Evolutionary conservation across 2,797 vertebrate genomes (phyloP).

Genomic region (Apogon talboti): DNA sequence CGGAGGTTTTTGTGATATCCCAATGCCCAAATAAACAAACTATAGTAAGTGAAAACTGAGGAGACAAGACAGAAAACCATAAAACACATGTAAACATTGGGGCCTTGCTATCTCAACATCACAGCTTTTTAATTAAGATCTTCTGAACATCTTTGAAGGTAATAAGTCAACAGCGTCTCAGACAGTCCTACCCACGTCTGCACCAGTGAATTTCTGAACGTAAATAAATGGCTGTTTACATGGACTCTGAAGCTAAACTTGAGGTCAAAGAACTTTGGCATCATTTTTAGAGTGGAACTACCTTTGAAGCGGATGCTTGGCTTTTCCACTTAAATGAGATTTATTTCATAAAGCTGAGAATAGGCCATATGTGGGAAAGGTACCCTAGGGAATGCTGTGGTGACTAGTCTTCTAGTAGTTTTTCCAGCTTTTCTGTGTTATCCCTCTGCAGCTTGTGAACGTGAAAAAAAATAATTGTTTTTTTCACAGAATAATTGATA

Average conservation of each 20-base stretch:
- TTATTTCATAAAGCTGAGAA: conserved; percentile 34
- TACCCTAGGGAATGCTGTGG: neutral
- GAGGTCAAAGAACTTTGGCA: conserved; percentile 27
- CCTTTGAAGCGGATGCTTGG: conserved; percentile 52
- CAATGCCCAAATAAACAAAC: neutral
- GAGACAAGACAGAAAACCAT: conserved; percentile 1
- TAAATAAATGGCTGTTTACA: conserved; percentile 25
- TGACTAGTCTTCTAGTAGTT: neutral
- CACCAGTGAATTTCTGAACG: neutral
- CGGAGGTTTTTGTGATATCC: too few species aligned
- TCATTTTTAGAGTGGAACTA: conserved; percentile 14
- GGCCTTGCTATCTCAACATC: conserved; percentile 27
- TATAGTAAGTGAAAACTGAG: neutral
- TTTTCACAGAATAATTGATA: conserved; percentile 7
- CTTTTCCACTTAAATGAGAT: conserved; percentile 43
- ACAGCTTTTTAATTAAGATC: conserved; percentile 19
- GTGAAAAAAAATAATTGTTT: neutral
- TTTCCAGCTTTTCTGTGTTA: neutral
- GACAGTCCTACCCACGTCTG: conserved; percentile 1
- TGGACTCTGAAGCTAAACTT: conserved; percentile 14
- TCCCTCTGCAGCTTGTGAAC: neutral
- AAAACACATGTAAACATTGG: neutral
- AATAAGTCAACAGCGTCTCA: conserved; percentile 7
- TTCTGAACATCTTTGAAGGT: conserved; percentile 9
- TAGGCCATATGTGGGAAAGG: neutral